A percentile compares a stretch with the other conserved stretches of the same genome.
These are phyloP conservation scores for Lysiphlebus fabarum DNA, from an alignment of 1,140 invertebrate species.

Conservation along the genomic window DNA sequence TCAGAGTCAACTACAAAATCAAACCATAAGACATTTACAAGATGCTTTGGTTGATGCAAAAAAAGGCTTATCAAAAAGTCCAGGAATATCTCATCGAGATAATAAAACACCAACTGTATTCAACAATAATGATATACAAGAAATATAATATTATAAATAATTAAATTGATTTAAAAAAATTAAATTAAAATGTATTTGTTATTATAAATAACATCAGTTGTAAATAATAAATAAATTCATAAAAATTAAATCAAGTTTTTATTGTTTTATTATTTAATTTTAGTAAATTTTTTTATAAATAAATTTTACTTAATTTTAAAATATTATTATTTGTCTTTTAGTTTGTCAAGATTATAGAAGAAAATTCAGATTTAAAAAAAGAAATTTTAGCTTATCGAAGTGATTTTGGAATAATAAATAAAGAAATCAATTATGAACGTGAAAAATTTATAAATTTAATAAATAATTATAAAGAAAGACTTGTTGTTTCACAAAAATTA, in stretches of 20 bases:
- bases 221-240: too few relatives aligned
- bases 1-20: constrained; percentile 47
- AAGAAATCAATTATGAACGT: too few relatives aligned
- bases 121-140: constrained; percentile 51
- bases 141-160: constrained; percentile 42
- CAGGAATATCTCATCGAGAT: constrained; percentile 46
- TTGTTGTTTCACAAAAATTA: constrained; percentile 29
- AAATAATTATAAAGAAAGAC: too few relatives aligned
- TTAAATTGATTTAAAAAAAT: constrained; percentile 13
- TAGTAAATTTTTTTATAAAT: too few relatives aligned
- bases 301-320: too few relatives aligned
- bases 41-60: constrained; percentile 49
- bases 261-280: too few relatives aligned
- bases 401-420: constrained; percentile 32
- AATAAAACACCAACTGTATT: constrained; percentile 45
- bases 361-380: constrained; percentile 36
- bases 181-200: neutral
- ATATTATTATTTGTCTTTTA: neutral
- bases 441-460: too few relatives aligned
- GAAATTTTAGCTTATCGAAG: constrained; percentile 32
- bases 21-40: constrained; percentile 51
- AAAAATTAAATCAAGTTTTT: too few relatives aligned
- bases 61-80: constrained; percentile 46
- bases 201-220: neutral
- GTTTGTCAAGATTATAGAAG: constrained; percentile 4